Evolutionary conservation across 2,797 vertebrate genomes (phyloP), one percentile per base, ranked within the genome.

Genomic region (Micromesistius poutassou): DNA sequence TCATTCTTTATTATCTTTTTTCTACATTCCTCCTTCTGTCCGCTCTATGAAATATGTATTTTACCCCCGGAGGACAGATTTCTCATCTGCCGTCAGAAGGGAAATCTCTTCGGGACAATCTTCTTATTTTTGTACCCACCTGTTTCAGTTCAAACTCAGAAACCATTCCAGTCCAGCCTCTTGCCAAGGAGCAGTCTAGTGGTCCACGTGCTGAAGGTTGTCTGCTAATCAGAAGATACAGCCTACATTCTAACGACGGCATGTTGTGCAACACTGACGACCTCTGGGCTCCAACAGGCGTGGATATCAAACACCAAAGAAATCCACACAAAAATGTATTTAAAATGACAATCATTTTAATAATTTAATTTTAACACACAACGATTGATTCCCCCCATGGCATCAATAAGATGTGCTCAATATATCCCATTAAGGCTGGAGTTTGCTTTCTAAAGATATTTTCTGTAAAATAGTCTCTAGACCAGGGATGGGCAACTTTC

Each of bases 41-140:
- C 78, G 82, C 85, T 87, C 85, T 84, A 85, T 89, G 83, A 89
- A 91, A 91, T 90, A 89, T 87, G 85, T 87, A 87, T 86, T 81
- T 81, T 76, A n/a, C 83, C 82, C 73, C 78, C 70, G 73, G 82
- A 88, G 86, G 89, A 81, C 85, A 82, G 87, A 86, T 90, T 86
- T 89, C 80, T 91, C 88, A 84, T 91, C 88, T 87, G 77, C 79
- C 76, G 78, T 78, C 71, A 84, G 86, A 83, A 71, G 78, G 82
- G 81, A 42, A 75, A 80, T 74, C 78, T 88, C 80, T 87, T 79
- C 75, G 78, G 77, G 77, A 81, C 31, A 16, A 79, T 76, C 66
- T 83, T 89, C 81, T 76, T 87, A 84, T 80, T 76, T 89, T 93
- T 84, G 38, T 87, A 84, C 85, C 73, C 76, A 85, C 83, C 81